Percentiles rank a stretch among this genome's conserved stretches.
phyloP scores from a whole-genome alignment of 64 coral and sea anemone species.

The Montipora foliosa region DNA sequence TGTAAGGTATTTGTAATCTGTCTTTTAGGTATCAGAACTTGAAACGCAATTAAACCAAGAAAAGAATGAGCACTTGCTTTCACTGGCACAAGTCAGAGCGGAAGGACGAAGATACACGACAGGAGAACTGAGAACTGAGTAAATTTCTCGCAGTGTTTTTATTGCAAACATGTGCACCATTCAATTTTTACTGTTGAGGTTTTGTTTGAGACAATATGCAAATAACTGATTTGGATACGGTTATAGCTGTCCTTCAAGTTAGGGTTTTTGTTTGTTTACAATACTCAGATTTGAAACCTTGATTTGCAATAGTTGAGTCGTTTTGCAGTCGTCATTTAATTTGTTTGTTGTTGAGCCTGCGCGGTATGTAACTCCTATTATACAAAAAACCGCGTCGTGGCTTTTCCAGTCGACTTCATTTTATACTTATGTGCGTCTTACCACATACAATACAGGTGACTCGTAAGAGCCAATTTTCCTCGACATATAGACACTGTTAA shows the following conservation, averaged over 20 bases:
- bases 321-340: not conserved
- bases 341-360: not conserved
- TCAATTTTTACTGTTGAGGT: not conserved
- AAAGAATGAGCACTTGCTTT: conserved; percentile 52
- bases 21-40: conserved; percentile 58
- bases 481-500: too few relatives aligned
- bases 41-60: conserved; percentile 62
- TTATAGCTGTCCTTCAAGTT: not conserved
- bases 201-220: not conserved
- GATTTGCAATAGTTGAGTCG: not conserved
- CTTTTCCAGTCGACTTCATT: not conserved
- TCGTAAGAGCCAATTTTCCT: too few relatives aligned
- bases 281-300: not conserved
- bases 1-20: not conserved
- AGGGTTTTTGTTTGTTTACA: not conserved
- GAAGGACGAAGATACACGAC: conserved; percentile 30
- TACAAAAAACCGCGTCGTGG: too few relatives aligned
- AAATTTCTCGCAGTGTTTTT: not conserved
- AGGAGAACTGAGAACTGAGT: conserved; percentile 5
- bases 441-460: too few relatives aligned
- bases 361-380: not conserved
- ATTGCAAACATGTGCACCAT: not conserved
- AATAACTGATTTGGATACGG: not conserved
- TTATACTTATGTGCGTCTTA: not conserved
- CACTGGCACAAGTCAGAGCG: conserved; percentile 27